Conservation (phyloP, 1,140 invertebrate species). For the Ceratina australensis region DNA sequence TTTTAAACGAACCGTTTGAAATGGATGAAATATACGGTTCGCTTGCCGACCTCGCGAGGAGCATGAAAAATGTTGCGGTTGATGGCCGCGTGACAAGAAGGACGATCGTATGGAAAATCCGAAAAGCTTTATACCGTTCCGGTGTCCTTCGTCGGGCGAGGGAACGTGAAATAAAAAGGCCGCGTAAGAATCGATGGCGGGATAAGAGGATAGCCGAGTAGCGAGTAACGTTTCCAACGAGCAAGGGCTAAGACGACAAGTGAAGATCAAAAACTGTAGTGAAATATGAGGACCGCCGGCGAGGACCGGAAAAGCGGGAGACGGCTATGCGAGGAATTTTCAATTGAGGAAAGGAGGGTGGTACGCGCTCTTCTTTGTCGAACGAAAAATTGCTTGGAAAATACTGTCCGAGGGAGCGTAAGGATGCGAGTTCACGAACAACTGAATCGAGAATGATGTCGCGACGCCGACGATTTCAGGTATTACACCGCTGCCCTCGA, state of each 20-base stretch:
- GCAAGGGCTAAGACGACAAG: constrained; percentile 15
- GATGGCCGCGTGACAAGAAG: constrained; percentile 29
- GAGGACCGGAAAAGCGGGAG: background rate
- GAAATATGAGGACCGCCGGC: constrained; percentile 19
- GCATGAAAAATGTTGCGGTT: constrained; percentile 44
- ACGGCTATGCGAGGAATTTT: background rate
- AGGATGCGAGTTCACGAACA: background rate
- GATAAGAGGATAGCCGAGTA: constrained; percentile 39
- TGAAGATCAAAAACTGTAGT: constrained; percentile 17
- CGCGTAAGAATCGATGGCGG: constrained; percentile 43
- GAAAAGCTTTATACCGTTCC: constrained; percentile 50
- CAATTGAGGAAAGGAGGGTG: background rate
- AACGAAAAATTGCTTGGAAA: background rate
- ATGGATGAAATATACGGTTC: constrained; percentile 6
- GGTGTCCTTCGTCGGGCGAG: constrained; percentile 33
- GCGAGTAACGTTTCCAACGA: background rate
- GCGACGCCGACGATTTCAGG: background rate
- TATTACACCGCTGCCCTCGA: too few species aligned
- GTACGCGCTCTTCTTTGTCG: too few species aligned
- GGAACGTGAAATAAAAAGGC: constrained; percentile 17
- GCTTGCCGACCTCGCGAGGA: background rate
- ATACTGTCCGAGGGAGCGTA: background rate
- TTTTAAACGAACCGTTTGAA: constrained; percentile 14
- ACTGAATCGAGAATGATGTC: background rate
- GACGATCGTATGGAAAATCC: constrained; percentile 48